These are phyloP conservation scores for Epizoanthus stellaris DNA, from an alignment of 92 coral and sea anemone species.

Conservation along the genomic window DNA sequence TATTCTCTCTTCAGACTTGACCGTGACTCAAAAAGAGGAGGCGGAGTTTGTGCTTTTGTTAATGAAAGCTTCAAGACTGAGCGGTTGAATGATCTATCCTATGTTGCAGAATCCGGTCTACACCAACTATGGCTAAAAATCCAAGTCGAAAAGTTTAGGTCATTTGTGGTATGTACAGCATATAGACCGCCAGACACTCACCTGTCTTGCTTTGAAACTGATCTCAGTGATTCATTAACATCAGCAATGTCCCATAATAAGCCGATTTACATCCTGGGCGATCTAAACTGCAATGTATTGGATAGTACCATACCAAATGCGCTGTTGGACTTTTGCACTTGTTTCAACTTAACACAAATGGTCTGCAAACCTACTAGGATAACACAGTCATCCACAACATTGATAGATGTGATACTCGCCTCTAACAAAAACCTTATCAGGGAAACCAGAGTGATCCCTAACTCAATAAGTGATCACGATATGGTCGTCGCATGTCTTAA, in stretches of 20 bases:
- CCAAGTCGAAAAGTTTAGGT: constrained; percentile 39
- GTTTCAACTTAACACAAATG: constrained; percentile 43
- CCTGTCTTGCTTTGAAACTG: constrained; percentile 44
- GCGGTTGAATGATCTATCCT: constrained; percentile 24
- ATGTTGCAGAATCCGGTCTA: constrained; percentile 39
- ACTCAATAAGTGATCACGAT: constrained; percentile 62
- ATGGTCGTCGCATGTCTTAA: constrained; percentile 33
- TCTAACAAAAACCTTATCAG: constrained; percentile 27
- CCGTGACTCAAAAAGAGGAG: constrained; percentile 37
- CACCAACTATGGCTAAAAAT: constrained; percentile 53
- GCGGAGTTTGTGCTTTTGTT: constrained; percentile 56
- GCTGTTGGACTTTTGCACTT: constrained; percentile 39
- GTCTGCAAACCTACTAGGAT: constrained; percentile 51
- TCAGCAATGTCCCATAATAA: constrained; percentile 17
- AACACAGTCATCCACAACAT: constrained; percentile 32
- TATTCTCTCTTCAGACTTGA: constrained; percentile 41
- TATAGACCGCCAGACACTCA: constrained; percentile 52
- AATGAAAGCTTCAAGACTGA: constrained; percentile 39
- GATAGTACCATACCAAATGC: constrained; percentile 14
- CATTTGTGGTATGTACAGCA: constrained; percentile 31
- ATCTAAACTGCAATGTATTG: constrained; percentile 35
- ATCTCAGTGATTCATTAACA: constrained; percentile 1
- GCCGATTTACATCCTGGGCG: constrained; percentile 19
- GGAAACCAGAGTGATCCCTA: constrained; percentile 37
- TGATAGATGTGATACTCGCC: constrained; percentile 51